Base-by-base conservation (phyloP, 37 sponge, comb jelly and placozoan species). In the Mnemiopsis leidyi region DNA sequence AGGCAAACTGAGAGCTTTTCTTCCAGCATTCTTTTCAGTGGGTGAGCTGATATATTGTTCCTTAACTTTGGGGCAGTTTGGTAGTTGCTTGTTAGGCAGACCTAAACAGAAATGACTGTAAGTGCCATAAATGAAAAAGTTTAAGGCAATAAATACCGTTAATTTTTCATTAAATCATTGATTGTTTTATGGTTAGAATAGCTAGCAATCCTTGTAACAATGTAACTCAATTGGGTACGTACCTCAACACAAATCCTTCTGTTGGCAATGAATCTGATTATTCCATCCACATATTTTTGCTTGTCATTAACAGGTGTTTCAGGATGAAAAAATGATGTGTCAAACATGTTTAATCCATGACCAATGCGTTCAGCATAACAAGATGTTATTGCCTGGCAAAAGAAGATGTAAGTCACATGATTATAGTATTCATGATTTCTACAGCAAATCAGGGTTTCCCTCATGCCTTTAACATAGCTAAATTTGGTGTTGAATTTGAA, bases 191-290 rank as follows among this genome's bases (percentile, higher is more conserved):
- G n/a, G n/a, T n/a, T n/a, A n/a, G n/a, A n/a, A n/a, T n/a, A n/a
- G n/a, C n/a, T n/a, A n/a, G n/a, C n/a, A n/a, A n/a, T n/a, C n/a
- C n/a, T n/a, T n/a, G n/a, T n/a, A n/a, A n/a, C n/a, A n/a, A n/a
- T n/a, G n/a, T n/a, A n/a, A n/a, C n/a, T n/a, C n/a, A n/a, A n/a
- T n/a, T n/a, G n/a, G n/a, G n/a, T n/a, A n/a, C n/a, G n/a, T n/a
- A 85, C 90, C 90, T 85, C 90, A 39, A 85, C 30, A 85, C 90
- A 85, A n/a, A 85, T 85, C 24, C 90, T 85, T 40, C 90, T 85
- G 61, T 39, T 85, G 16, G 90, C 90, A 39, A 85, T 85, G 25
- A 33, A 85, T 5, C 90, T 39, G 26, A 39, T 85, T 0, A 85
- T 28, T 39, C 48, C 48, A 29, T 38, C 48, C 2, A 40, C 48